phyloP scores from a whole-genome alignment of 2,888 invertebrate species.

The Achlya flavicornis region DNA sequence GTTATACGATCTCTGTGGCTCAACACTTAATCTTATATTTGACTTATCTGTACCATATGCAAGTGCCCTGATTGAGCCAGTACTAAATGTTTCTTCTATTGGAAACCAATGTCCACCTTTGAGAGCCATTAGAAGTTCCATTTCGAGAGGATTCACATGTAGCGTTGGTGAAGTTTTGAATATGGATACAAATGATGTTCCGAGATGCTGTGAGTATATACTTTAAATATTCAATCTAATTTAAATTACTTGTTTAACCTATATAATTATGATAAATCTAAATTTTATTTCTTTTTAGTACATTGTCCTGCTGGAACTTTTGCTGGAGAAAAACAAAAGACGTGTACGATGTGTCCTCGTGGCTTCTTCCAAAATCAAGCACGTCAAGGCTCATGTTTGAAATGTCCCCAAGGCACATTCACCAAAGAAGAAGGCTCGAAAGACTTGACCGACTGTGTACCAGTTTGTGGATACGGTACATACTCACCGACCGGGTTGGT shows the following conservation, averaged over 20 bases:
- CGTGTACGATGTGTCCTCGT: conserved; percentile 94
- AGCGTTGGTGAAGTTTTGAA: conserved; percentile 96
- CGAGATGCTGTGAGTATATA: conserved; percentile 92
- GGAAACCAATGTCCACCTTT: conserved; percentile 97
- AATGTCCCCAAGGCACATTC: conserved; percentile 96
- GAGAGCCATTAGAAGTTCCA: conserved; percentile 92
- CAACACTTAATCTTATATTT: conserved; percentile 95
- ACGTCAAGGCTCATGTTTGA: conserved; percentile 94
- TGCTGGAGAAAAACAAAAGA: conserved; percentile 94
- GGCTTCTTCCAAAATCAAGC: conserved; percentile 97
- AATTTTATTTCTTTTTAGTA: conserved; percentile 81
- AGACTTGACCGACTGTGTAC: conserved; percentile 92
- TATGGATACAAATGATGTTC: conserved; percentile 95
- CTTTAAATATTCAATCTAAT: conserved; percentile 4
- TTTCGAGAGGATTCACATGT: conserved; percentile 95
- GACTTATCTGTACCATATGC: conserved; percentile 97
- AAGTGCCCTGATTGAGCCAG: conserved; percentile 93
- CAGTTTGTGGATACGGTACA: conserved; percentile 98
- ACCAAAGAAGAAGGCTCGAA: conserved; percentile 96
- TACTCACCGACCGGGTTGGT: conserved; percentile 97
- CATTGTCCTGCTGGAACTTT: conserved; percentile 99
- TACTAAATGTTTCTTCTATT: conserved; percentile 94
- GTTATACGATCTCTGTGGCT: conserved; percentile 97
- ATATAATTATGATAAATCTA: conserved; percentile 10
- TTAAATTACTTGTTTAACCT: conserved; percentile 3